These are phyloP conservation scores for Eulemur coronatus DNA, from an alignment of 2,797 vertebrate species.

Conservation along the genomic window DNA sequence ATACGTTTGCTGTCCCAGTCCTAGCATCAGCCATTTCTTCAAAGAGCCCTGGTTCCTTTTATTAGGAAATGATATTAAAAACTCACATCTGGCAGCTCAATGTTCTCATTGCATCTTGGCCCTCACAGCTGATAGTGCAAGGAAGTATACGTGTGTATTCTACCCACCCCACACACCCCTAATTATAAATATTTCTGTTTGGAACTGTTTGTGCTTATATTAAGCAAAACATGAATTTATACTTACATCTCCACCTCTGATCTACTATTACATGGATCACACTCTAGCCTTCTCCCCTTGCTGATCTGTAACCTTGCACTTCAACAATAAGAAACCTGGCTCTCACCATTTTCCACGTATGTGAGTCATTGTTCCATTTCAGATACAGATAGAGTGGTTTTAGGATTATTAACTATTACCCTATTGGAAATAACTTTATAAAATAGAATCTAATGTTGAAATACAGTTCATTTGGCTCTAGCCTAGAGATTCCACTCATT, in stretches of 20 bases:
- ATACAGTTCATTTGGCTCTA: neutral
- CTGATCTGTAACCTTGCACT: neutral
- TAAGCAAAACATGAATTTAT: neutral
- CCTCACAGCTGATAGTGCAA: neutral
- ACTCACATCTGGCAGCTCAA: neutral
- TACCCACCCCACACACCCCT: too few species aligned
- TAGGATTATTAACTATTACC: neutral
- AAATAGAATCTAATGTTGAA: neutral
- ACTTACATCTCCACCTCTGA: neutral
- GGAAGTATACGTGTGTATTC: neutral
- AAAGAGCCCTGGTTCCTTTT: neutral
- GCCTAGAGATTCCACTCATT: neutral
- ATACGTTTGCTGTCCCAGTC: neutral
- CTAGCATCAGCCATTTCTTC: neutral
- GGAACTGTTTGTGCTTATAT: neutral
- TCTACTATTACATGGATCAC: neutral
- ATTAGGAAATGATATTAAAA: neutral
- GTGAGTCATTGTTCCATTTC: neutral
- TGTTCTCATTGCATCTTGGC: neutral
- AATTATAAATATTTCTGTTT: neutral
- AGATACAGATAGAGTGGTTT: neutral
- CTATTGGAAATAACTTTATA: neutral
- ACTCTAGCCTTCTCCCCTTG: neutral
- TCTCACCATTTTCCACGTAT: neutral
- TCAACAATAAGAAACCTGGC: too few species aligned